phyloP scores from a whole-genome alignment of 2,888 invertebrate genomes.

The Pollenia angustigena region DNA sequence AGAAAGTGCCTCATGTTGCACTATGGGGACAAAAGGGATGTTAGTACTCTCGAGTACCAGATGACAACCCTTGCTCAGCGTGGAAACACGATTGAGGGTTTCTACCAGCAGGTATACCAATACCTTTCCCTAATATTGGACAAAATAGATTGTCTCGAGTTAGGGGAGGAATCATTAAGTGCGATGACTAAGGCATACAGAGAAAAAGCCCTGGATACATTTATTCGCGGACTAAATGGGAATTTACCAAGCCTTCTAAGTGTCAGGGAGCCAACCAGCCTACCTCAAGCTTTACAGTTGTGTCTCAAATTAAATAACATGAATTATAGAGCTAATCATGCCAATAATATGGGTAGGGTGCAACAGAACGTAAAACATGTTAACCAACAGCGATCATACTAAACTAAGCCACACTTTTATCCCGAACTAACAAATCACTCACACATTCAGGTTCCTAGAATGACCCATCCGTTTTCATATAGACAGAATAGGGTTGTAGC shows the following conservation, averaged over 20 bases:
- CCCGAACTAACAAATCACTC: constrained; percentile 23
- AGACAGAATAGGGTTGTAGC: neutral
- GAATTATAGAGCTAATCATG: constrained; percentile 40
- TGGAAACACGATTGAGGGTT: neutral
- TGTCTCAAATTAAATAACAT: constrained; percentile 68
- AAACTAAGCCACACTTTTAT: constrained; percentile 5
- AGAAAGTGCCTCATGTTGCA: neutral
- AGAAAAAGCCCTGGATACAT: constrained; percentile 73
- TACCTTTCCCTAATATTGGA: no score
- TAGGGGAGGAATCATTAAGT: constrained; percentile 55
- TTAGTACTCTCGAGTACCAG: constrained; percentile 34
- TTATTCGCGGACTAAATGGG: constrained; percentile 71
- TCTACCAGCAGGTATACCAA: neutral
- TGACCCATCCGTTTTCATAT: neutral
- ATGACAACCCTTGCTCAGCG: constrained; percentile 47
- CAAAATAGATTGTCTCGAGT: constrained; percentile 53
- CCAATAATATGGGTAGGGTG: neutral
- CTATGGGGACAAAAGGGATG: constrained; percentile 29
- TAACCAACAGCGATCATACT: neutral
- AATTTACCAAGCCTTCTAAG: constrained; percentile 72
- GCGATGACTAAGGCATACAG: constrained; percentile 62
- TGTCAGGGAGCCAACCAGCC: constrained; percentile 59
- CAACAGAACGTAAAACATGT: neutral
- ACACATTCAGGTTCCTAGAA: neutral
- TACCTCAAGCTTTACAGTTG: constrained; percentile 66